phyloP scores from a whole-genome alignment of 2,113 vertebrate genomes.

The Trachemys scripta region DNA sequence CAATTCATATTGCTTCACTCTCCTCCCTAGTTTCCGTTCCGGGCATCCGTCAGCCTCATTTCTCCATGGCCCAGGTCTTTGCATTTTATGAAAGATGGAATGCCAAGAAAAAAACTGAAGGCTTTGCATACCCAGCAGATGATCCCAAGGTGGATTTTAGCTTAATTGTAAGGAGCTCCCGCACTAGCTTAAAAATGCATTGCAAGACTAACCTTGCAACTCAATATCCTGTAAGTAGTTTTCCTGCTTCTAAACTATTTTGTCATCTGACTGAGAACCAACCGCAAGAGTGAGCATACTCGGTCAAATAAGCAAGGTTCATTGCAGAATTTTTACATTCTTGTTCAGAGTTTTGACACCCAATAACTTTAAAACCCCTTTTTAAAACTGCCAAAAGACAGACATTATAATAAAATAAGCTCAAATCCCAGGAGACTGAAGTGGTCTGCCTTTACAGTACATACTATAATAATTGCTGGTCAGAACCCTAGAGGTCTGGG shows the following conservation, averaged over 20 bases:
- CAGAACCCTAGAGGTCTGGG: constrained; percentile 38
- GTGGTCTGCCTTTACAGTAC: constrained; percentile 35
- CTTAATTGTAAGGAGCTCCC: not conserved
- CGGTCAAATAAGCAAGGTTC: constrained; percentile 57
- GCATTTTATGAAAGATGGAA: not conserved
- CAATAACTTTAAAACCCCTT: constrained; percentile 72
- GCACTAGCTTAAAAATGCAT: not conserved
- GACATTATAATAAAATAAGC: constrained; percentile 38
- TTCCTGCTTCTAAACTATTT: constrained; percentile 63
- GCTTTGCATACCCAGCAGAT: constrained; percentile 40
- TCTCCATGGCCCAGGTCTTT: not conserved
- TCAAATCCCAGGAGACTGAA: constrained; percentile 38
- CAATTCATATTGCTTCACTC: not conserved
- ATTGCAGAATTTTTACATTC: constrained; percentile 70
- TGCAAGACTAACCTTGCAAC: constrained; percentile 62
- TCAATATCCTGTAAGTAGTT: constrained; percentile 67
- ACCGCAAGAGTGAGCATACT: constrained; percentile 42
- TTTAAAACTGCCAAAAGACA: constrained; percentile 48
- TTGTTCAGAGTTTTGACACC: constrained; percentile 65
- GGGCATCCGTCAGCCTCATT: not conserved
- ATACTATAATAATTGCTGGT: constrained; percentile 23
- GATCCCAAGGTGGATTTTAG: not conserved
- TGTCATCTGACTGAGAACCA: constrained; percentile 67
- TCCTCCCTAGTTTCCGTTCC: not conserved
- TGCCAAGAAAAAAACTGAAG: not conserved